Evolutionary conservation across 1,140 invertebrate species (phyloP), one percentile per base, ranked within the genome.

Genomic region (Eupeodes corollae): DNA sequence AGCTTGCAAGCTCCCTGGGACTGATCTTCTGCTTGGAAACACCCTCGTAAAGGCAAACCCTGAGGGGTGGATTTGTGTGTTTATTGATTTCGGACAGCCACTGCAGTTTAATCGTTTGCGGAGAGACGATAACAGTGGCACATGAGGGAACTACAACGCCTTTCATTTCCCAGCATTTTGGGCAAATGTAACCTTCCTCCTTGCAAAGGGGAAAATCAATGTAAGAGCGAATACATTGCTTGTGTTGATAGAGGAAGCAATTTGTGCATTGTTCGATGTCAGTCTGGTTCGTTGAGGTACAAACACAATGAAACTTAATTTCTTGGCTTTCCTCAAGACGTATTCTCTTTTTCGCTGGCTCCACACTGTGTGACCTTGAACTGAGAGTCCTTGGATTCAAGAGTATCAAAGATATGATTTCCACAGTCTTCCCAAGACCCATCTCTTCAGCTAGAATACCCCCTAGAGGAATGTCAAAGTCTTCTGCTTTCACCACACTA

Each of bases 391-490:
- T 56, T 11, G 74, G 75, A 69, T 87, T 73, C 3, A 71, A 56
- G 38, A 88, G 58, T 52, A 88, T 75, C 46, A 79, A 75, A 13
- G 82, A 76, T 11, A 89, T 57, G 16, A 88, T 75, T 69, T 89
- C 86, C 5, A 89, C 78, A 0, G 86, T 88, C 71, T 89, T 89
- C 2, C 86, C 86, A 14, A 89, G 62, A 10, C 86, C 86, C 86
- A 89, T 90, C 70, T 89, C 86, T 70, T 90, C 86, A 14, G 84
- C 84, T 40, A 90, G 66, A 46, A 90, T 86, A 6, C 86, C 86
- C 44, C 86, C 84, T n/a, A 72, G 75, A 33, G 70, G 68, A 21
- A 69, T 35, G 2, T 47, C 3, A 11, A 57, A 49, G 26, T 65
- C 44, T 11, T 58, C 31, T 18, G 73, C 73, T 51, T 58, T 56